These are phyloP conservation scores for Coboldia fuscipes DNA, from an alignment of 1,140 invertebrate genomes.

Conservation along the genomic window DNA sequence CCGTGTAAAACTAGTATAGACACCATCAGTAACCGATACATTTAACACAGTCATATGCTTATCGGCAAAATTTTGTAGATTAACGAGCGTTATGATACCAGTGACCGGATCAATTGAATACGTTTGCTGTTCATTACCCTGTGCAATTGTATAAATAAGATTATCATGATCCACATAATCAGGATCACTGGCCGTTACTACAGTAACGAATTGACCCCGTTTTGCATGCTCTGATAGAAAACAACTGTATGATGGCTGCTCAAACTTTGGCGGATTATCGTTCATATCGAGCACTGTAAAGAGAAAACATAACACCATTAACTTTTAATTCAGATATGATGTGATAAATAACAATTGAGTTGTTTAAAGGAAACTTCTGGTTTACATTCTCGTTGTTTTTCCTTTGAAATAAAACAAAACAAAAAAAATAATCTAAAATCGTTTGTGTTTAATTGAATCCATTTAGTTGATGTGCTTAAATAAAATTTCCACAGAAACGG, in stretches of 20 bases:
- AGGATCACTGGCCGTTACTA: slow-evolving; percentile 69
- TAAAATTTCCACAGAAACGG: too few species aligned
- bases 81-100: slow-evolving; percentile 34
- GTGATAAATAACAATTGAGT: background rate
- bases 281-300: slow-evolving; percentile 58
- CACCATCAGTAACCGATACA: slow-evolving; percentile 78
- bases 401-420: background rate
- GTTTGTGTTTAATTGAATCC: background rate
- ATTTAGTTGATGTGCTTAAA: background rate
- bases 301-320: slow-evolving; percentile 2
- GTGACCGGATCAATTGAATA: slow-evolving; percentile 56
- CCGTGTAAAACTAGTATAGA: slow-evolving; percentile 65
- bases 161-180: slow-evolving; percentile 54
- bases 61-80: slow-evolving; percentile 34
- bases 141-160: slow-evolving; percentile 62
- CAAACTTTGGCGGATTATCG: slow-evolving; percentile 70
- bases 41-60: slow-evolving; percentile 44
- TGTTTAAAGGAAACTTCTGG: background rate
- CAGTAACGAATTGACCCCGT: slow-evolving; percentile 70
- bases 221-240: slow-evolving; percentile 59
- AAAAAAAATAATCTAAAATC: background rate
- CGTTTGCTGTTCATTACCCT: slow-evolving; percentile 62
- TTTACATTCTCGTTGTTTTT: background rate
- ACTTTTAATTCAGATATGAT: too few species aligned
- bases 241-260: slow-evolving; percentile 57